Base-by-base conservation (phyloP, 2,888 invertebrate species). In the Drosophila helvetica region DNA sequence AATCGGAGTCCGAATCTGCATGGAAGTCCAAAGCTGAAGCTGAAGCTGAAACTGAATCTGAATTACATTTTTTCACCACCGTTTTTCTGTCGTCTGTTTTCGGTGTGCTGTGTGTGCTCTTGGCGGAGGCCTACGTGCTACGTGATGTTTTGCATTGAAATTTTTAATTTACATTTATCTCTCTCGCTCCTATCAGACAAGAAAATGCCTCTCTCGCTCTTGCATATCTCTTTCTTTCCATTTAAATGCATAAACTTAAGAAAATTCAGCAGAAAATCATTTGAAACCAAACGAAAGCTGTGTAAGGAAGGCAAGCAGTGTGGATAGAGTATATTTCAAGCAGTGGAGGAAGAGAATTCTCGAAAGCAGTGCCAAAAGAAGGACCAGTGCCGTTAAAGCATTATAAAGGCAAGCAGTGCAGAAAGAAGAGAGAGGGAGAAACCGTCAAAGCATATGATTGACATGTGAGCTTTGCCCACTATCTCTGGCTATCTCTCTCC, bases 71-170 rank as follows among this genome's bases (percentile, higher is more conserved):
- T 69, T 73, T 64, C n/a, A n/a, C n/a, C n/a, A 54, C 64, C 54
- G 42, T 30, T 47, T 48, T 66, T 27, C 15, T 48, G 48, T 25
- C 33, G 45, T 48, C 80, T 45, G 64, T 62, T 64, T 58, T 57
- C 17, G 27, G 27, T 8, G 8, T 27, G 57, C 22, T 50, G 74
- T 72, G 54, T 79, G 59, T 54, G 66, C 63, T 68, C 78, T 65
- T 25, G 25, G 25, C 1, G 54, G 57, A 68, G 69, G 65, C 6
- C 38, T 38, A 38, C 15, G 38, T 15, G 15, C 77, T 88, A 89
- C 85, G 85, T 86, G 89, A 74, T 79, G 74, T 78, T 75, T 88
- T 75, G 75, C 88, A 85, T 89, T 83, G 71, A 82, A 86, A 76
- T 89, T 83, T 80, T 58, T 12, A 33, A 86, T 89, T 84, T 73